Evolutionary conservation across 2,113 vertebrate genomes (phyloP).

Genomic region (Trogon surrucura): DNA sequence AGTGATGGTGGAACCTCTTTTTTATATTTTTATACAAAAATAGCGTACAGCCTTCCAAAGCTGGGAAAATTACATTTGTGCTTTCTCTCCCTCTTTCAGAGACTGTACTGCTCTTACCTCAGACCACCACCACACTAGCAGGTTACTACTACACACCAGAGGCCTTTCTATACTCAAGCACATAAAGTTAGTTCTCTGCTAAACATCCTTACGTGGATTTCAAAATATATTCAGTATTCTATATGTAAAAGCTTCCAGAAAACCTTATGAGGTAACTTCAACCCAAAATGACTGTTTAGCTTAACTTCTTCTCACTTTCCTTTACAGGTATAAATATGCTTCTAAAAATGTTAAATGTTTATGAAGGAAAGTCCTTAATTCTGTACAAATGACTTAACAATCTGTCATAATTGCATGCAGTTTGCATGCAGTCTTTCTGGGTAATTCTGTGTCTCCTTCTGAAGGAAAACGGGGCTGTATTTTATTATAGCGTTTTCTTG

Average conservation of each 20-base stretch:
- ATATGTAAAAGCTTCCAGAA: not conserved
- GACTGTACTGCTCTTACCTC: not conserved
- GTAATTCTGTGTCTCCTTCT: not conserved
- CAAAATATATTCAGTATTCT: not conserved
- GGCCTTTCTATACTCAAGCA: not conserved
- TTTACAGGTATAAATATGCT: not conserved
- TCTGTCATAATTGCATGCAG: not conserved
- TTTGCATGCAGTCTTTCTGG: not conserved
- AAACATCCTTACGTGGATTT: not conserved
- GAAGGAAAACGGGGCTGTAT: not conserved
- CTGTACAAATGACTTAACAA: not conserved
- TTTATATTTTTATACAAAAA: not conserved
- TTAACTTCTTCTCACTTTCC: not conserved
- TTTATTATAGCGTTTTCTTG: not conserved
- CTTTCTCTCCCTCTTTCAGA: not conserved
- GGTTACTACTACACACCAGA: not conserved
- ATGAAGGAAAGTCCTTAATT: not conserved
- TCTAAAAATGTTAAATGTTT: not conserved
- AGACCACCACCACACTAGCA: not conserved
- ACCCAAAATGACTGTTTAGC: not conserved
- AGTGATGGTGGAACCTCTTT: rapidly evolving
- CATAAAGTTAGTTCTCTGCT: not conserved
- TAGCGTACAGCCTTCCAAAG: not conserved
- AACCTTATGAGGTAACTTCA: not conserved
- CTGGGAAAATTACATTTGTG: not conserved